A percentile compares a stretch with the other conserved stretches of the same genome.
Conservation (phyloP, 1,140 invertebrate species). For the Philaenus spumarius region DNA sequence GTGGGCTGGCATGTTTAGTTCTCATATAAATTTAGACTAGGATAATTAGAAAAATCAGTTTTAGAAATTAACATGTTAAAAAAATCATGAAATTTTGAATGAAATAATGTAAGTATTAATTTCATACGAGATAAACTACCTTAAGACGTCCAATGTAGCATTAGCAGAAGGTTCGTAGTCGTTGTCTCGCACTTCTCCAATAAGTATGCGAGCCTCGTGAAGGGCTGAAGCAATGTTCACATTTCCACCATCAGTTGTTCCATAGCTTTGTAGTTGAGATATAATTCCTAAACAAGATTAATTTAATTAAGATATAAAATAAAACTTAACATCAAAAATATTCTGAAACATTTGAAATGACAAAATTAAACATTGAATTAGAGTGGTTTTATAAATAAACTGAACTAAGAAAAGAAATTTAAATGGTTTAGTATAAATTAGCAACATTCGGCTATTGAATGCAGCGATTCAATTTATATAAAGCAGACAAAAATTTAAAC, state of each 20-base stretch:
- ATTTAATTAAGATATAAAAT: no score
- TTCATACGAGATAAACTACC: conserved; percentile 5
- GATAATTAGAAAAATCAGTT: background rate
- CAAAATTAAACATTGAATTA: no score
- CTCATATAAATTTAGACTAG: background rate
- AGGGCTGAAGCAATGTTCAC: conserved; percentile 51
- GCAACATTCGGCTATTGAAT: no score
- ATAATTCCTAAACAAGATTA: conserved; percentile 10
- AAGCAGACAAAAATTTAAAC: no score
- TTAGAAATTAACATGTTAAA: background rate
- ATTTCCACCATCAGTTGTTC: conserved; percentile 45
- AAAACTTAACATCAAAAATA: no score
- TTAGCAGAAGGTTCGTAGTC: conserved; percentile 38
- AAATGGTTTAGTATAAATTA: no score
- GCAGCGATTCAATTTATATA: no score
- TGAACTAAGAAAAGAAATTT: no score
- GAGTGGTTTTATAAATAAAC: no score
- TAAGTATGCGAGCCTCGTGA: conserved; percentile 48
- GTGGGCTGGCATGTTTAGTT: no score
- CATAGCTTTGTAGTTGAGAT: conserved; percentile 40
- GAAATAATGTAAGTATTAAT: background rate
- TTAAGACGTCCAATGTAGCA: background rate
- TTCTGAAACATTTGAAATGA: no score
- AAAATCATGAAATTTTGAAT: background rate
- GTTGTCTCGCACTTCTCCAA: conserved; percentile 48